phyloP scores from a whole-genome alignment of 2,888 invertebrate genomes.

The Metellina segmentata region DNA sequence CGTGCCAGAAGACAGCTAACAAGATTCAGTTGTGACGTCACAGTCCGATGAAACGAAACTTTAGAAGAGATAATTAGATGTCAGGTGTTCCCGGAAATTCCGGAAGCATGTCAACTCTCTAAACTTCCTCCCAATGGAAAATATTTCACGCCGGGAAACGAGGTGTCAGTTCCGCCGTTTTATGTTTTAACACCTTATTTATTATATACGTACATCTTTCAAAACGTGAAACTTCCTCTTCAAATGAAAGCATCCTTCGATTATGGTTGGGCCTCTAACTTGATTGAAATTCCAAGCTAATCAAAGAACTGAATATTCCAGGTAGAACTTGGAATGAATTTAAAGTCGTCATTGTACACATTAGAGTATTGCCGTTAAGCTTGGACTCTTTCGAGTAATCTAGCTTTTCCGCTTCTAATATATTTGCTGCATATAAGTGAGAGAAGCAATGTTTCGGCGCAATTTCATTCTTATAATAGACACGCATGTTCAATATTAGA shows the following conservation, averaged over 20 bases:
- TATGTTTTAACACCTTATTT: constrained; percentile 56
- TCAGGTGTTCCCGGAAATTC: constrained; percentile 63
- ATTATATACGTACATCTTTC: constrained; percentile 44
- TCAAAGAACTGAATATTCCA: neutral
- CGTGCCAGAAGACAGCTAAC: constrained; percentile 45
- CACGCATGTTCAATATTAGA: too few species aligned
- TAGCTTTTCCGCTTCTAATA: too few species aligned
- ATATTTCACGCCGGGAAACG: constrained; percentile 72
- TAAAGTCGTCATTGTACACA: neutral
- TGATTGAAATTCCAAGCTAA: neutral
- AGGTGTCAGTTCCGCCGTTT: constrained; percentile 55
- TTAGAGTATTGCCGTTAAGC: too few species aligned
- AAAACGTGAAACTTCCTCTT: constrained; percentile 27
- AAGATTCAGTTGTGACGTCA: constrained; percentile 57
- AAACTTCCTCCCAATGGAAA: constrained; percentile 71
- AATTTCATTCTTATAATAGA: too few species aligned
- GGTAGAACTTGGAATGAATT: neutral
- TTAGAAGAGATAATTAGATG: constrained; percentile 74
- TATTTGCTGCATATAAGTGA: too few species aligned
- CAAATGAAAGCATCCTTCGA: constrained; percentile 21
- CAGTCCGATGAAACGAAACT: constrained; percentile 63
- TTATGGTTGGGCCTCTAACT: constrained; percentile 20
- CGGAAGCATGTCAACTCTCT: constrained; percentile 70
- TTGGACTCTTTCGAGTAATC: too few species aligned
- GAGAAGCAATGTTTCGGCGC: too few species aligned